Conservation (phyloP, 2,113 vertebrate genomes). For the Hydropotes inermis region DNA sequence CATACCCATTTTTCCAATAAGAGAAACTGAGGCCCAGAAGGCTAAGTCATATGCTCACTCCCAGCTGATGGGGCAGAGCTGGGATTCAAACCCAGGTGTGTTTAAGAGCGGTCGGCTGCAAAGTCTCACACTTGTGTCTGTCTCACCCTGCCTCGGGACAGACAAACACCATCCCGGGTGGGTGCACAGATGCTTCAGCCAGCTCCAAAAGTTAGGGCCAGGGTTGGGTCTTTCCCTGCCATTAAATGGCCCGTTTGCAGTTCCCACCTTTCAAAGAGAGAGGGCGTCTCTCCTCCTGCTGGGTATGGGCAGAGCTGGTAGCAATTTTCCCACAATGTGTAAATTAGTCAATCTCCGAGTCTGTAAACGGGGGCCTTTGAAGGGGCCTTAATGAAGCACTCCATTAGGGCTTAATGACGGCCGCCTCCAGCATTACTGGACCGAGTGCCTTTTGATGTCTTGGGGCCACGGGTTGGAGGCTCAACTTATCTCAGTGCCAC, state of each 20-base stretch:
- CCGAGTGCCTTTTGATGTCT: constrained; percentile 91
- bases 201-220: constrained; percentile 22
- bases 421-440: constrained; percentile 87
- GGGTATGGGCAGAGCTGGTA: constrained; percentile 89
- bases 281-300: constrained; percentile 87
- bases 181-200: background rate
- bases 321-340: constrained; percentile 98
- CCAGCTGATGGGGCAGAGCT: background rate
- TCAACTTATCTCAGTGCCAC: constrained; percentile 91
- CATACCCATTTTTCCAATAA: background rate
- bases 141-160: background rate
- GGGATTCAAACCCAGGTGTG: background rate
- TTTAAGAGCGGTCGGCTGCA: rapidly evolving
- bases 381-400: constrained; percentile 94
- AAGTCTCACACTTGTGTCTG: rapidly evolving
- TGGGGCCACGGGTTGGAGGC: constrained; percentile 83
- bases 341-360: constrained; percentile 97
- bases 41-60: too few relatives aligned
- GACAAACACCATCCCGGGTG: background rate
- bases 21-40: background rate
- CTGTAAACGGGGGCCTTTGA: constrained; percentile 94
- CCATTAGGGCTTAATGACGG: constrained; percentile 89
- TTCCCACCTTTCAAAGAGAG: constrained; percentile 83
- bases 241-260: constrained; percentile 77
- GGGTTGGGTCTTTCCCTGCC: constrained; percentile 55